Percentiles rank a stretch among this genome's conserved stretches.
Conservation (phyloP, 2,888 invertebrate species). For the Stratiomys singularior region DNA sequence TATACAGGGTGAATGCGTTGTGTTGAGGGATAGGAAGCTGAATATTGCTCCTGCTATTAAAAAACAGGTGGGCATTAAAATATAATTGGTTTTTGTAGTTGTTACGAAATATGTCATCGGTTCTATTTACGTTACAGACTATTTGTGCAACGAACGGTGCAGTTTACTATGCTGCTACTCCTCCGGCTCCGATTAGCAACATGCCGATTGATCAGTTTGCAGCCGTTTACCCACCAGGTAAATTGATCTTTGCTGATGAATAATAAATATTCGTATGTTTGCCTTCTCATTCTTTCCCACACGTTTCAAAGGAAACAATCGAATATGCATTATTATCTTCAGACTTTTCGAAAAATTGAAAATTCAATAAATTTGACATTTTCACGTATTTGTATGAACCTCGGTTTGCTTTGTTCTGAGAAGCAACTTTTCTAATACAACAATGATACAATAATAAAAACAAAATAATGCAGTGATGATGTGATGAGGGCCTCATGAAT, state of each 20-base stretch:
- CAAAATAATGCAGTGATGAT: too few relatives aligned
- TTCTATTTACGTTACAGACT: slow-evolving; percentile 57
- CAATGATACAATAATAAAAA: too few relatives aligned
- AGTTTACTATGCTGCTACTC: slow-evolving; percentile 66
- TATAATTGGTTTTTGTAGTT: neutral
- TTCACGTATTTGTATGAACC: too few relatives aligned
- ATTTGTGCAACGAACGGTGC: slow-evolving; percentile 66
- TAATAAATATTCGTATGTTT: too few relatives aligned
- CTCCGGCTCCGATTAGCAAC: slow-evolving; percentile 66
- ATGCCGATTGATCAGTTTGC: slow-evolving; percentile 67
- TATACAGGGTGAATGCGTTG: slow-evolving; percentile 76
- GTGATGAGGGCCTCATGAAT: too few relatives aligned
- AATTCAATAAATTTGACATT: too few relatives aligned
- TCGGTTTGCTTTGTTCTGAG: too few relatives aligned
- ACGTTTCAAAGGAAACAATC: too few relatives aligned
- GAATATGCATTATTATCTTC: too few relatives aligned
- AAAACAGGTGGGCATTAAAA: slow-evolving; percentile 74
- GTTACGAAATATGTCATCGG: neutral
- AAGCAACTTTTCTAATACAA: too few relatives aligned
- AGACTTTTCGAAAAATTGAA: too few relatives aligned
- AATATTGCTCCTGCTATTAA: slow-evolving; percentile 89
- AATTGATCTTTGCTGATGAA: neutral
- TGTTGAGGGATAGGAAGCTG: slow-evolving; percentile 81
- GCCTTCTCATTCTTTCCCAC: too few relatives aligned
- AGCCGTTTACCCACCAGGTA: slow-evolving; percentile 66